Evolutionary conservation across 1,140 invertebrate genomes (phyloP).

Genomic region (Rhynchophorus ferrugineus): DNA sequence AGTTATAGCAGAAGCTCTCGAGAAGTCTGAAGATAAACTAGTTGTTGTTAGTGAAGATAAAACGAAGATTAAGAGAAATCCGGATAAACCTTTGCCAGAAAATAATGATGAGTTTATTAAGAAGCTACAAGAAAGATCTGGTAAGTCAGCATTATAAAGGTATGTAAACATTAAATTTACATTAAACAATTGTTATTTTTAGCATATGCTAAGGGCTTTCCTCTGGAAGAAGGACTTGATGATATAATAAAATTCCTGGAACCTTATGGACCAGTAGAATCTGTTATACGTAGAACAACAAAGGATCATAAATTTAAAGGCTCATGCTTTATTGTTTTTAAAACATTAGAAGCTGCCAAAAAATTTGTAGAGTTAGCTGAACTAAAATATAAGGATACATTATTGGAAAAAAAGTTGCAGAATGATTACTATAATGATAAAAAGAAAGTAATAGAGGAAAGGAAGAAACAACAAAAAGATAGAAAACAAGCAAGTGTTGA

Average conservation of each 20-base stretch:
- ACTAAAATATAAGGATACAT: conserved; percentile 65
- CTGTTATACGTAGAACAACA: conserved; percentile 62
- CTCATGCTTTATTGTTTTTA: conserved; percentile 81
- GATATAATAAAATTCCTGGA: conserved; percentile 69
- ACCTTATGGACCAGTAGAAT: conserved; percentile 63
- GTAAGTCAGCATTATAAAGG: too few species aligned
- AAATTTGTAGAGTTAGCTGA: conserved; percentile 53
- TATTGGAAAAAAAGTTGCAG: conserved; percentile 65
- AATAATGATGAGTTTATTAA: conserved; percentile 76
- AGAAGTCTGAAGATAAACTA: conserved; percentile 64
- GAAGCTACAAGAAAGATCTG: conserved; percentile 63
- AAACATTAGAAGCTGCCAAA: conserved; percentile 63
- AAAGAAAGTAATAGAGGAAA: conserved; percentile 51
- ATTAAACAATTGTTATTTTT: conserved; percentile 19
- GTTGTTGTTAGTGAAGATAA: conserved; percentile 75
- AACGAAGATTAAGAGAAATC: conserved; percentile 72
- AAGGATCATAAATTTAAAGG: conserved; percentile 75
- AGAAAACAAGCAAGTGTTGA: conserved; percentile 37
- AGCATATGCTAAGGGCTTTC: conserved; percentile 87
- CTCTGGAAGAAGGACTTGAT: conserved; percentile 60
- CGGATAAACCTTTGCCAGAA: conserved; percentile 72
- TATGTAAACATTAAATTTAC: too few species aligned
- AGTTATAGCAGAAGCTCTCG: conserved; percentile 66
- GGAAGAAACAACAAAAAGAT: conserved; percentile 38
- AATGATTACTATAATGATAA: conserved; percentile 64